phyloP scores from a whole-genome alignment of 2,113 vertebrate species.

The Erpornis zantholeuca region DNA sequence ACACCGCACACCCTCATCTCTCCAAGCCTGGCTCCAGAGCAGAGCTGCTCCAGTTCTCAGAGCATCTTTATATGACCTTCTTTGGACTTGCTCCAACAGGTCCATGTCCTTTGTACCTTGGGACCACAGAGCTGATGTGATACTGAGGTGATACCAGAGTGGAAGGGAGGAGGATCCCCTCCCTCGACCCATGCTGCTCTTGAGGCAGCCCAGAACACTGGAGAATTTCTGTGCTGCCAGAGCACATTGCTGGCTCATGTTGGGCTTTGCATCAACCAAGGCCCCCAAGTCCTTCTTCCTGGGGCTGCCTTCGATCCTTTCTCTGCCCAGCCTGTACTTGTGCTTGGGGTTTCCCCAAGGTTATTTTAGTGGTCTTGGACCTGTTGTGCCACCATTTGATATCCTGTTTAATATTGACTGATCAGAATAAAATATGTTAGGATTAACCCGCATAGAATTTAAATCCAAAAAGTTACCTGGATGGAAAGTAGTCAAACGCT shows the following conservation, averaged over 20 bases:
- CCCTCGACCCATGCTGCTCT: accelerated
- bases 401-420: too few relatives aligned
- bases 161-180: background rate
- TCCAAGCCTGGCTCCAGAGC: background rate
- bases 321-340: accelerated
- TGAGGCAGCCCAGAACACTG: background rate
- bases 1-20: background rate
- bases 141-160: background rate
- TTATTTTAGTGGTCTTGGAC: background rate
- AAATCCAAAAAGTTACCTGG: background rate
- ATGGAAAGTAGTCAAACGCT: accelerated
- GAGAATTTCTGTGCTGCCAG: background rate
- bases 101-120: background rate
- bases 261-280: background rate
- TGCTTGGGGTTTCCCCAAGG: background rate
- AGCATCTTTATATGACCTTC: background rate
- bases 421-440: accelerated
- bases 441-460: background rate
- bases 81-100: background rate
- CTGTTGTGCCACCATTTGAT: background rate
- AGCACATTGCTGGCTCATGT: background rate
- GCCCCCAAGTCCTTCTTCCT: background rate
- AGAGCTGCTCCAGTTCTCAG: background rate
- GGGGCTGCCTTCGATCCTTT: background rate
- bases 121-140: background rate